Evolutionary conservation across 2,797 vertebrate species (phyloP).

Genomic region (Gouania willdenowi): DNA sequence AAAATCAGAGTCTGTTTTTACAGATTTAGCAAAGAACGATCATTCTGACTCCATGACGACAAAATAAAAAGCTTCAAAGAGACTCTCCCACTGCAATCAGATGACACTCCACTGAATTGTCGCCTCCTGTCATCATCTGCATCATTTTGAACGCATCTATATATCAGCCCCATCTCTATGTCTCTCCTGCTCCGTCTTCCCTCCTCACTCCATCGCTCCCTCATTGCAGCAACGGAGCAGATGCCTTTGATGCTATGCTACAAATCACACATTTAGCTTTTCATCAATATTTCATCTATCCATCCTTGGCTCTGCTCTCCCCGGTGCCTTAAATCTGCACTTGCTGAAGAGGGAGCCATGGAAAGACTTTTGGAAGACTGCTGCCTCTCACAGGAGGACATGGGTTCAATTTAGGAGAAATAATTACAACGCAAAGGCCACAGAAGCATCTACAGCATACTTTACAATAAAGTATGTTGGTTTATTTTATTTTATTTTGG

Average conservation of each 20-base stretch:
- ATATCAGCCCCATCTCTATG: too few relatives aligned
- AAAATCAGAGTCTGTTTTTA: not conserved
- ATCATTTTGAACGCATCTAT: constrained; percentile 5
- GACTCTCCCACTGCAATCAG: not conserved
- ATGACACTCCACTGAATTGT: not conserved
- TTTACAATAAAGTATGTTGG: too few relatives aligned
- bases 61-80: constrained; percentile 1
- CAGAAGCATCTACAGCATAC: too few relatives aligned
- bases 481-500: too few relatives aligned
- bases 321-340: constrained; percentile 54
- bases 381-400: not conserved
- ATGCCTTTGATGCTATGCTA: constrained; percentile 67
- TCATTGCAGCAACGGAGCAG: constrained; percentile 42
- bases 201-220: constrained; percentile 3
- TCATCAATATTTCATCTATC: constrained; percentile 79
- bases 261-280: constrained; percentile 77
- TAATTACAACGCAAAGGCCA: not conserved
- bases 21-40: not conserved
- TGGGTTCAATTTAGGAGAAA: not conserved
- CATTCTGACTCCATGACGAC: not conserved
- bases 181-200: not conserved
- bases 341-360: constrained; percentile 5
- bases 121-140: not conserved
- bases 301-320: constrained; percentile 42
- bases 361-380: constrained; percentile 26